Evolutionary conservation across 2,113 vertebrate genomes (phyloP).

Genomic region (Setophaga coronata): DNA sequence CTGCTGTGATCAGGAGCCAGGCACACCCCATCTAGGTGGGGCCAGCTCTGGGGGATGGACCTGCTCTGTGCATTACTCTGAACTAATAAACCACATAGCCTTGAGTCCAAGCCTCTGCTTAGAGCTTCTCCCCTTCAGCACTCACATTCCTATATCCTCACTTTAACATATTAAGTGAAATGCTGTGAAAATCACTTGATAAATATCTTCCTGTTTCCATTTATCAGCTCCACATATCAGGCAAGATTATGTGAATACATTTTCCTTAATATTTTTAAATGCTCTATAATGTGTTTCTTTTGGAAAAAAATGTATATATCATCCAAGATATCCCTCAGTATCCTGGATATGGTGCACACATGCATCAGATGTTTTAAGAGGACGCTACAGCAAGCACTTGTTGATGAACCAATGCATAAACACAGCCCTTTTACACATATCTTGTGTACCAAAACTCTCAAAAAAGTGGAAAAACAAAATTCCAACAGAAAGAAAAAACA

Average conservation of each 20-base stretch:
- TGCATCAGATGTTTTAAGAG: not conserved
- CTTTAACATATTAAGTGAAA: not conserved
- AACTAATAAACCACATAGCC: not conserved
- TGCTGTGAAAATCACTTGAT: not conserved
- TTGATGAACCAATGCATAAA: not conserved
- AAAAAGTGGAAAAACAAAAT: not conserved
- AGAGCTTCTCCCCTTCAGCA: not conserved
- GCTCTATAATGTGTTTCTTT: not conserved
- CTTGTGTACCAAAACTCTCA: not conserved
- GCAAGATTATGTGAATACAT: not conserved
- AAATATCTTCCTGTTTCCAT: not conserved
- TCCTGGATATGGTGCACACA: not conserved
- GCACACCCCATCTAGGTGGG: not conserved
- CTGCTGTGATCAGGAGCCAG: not conserved
- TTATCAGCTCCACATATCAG: not conserved
- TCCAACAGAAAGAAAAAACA: not conserved
- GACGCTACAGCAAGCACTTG: not conserved
- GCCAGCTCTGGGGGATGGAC: not conserved
- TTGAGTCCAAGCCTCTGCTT: not conserved
- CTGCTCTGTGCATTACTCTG: not conserved
- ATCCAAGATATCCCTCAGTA: not conserved
- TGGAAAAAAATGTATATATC: not conserved
- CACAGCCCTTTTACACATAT: not conserved
- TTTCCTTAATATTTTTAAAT: not conserved
- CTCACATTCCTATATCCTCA: not conserved